Conservation (phyloP, 1,140 invertebrate genomes). For the Lepidurus apus region DNA sequence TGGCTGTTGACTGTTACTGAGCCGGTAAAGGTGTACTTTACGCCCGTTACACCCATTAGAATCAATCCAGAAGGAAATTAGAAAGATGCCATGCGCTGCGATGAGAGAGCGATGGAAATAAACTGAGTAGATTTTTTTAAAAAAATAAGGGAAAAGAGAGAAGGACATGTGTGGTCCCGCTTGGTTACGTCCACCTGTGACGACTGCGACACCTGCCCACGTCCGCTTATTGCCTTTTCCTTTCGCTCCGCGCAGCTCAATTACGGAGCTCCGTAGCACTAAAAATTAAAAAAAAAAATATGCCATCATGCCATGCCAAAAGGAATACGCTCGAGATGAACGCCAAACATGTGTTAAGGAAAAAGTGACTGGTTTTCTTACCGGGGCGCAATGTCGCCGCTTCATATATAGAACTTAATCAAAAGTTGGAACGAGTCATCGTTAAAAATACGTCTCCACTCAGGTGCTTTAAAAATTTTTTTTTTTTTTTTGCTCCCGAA, state of each 20-base stretch:
- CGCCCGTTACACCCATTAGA: not conserved
- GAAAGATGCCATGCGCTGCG: not conserved
- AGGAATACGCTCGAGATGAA: conserved; percentile 1
- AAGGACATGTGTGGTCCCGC: not conserved
- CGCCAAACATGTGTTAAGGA: not conserved
- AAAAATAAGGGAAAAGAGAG: not conserved
- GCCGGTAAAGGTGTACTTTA: not conserved
- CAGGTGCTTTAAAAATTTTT: not conserved
- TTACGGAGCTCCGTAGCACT: not conserved
- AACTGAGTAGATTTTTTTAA: no score
- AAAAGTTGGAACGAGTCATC: not conserved
- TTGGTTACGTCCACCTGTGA: conserved; percentile 21
- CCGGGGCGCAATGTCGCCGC: not conserved
- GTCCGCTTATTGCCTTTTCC: conserved; percentile 17
- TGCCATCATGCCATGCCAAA: not conserved
- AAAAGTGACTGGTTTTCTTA: no score
- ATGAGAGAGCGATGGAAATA: not conserved
- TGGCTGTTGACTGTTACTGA: no score
- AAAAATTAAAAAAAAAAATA: not conserved
- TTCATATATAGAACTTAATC: not conserved
- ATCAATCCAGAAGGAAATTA: not conserved
- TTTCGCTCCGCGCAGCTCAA: not conserved
- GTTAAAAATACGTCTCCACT: not conserved
- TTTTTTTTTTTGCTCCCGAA: not conserved
- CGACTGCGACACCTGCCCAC: conserved; percentile 20